Evolutionary conservation across 2,888 invertebrate genomes (phyloP), one percentile per base, ranked within the genome.

Genomic region (Hydriomena furcata): DNA sequence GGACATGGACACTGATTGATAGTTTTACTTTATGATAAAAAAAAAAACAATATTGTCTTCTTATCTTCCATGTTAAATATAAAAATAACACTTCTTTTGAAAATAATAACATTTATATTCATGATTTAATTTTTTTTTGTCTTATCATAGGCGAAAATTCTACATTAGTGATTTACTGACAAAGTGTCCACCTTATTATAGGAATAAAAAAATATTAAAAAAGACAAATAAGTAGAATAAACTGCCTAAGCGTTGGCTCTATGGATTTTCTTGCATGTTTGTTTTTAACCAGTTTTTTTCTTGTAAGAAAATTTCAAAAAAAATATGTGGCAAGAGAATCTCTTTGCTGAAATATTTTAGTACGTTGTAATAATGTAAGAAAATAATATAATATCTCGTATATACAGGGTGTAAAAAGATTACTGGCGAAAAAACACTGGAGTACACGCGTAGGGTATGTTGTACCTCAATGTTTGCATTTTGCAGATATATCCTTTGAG

Each of bases 321-420:
- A 24, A 8, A 28, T 17, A n/a, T 31, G 8, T 21, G 21, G 25
- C 49, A 49, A 38, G 27, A 43, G 13, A 31, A 49, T 31, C 37
- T 43, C 7, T 31, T 13, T 5, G 27, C 49, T 49, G 11, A 21
- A 31, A 43, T 43, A 49, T 49, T 42, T 49, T 38, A 32, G 37
- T 49, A 43, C 31, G 24, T 36, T 42, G 27, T 31, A 31, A 11
- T 23, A n/a, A 12, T 36, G 12, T 49, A 31, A 37, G 37, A 17
- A 12, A 25, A 20, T 20, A 8, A 30, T 13, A 8, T 27, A 37
- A 12, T 17, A 12, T 41, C 13, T 41, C 7, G 24, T 32, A 31
- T 30, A 5, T 31, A 13, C 12, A 32, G 41, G 31, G 31, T 41
- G 41, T 41, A 31, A 32, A 31, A 36, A 36, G 4, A 4, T 7